Percentiles rank a stretch among this genome's conserved stretches.
These are phyloP conservation scores for Buceros bicornis DNA, from an alignment of 2,797 vertebrate species.

Conservation along the genomic window DNA sequence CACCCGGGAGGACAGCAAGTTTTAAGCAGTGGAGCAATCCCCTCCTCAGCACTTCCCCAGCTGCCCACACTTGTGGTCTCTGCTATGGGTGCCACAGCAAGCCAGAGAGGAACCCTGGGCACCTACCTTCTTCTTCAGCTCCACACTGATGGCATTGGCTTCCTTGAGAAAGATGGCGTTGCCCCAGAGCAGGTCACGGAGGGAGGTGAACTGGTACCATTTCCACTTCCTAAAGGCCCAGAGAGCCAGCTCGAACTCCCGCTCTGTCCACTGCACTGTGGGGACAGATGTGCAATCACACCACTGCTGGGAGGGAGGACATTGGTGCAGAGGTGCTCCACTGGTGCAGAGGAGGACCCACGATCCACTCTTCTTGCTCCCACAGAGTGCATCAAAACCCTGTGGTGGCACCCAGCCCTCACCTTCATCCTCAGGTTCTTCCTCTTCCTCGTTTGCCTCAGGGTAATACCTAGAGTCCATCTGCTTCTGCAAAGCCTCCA, in stretches of 20 bases:
- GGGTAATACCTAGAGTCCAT: constrained; percentile 93
- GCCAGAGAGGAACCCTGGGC: background rate
- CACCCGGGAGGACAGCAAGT: background rate
- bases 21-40: accelerated
- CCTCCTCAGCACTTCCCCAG: background rate
- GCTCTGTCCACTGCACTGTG: constrained; percentile 93
- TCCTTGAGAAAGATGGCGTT: constrained; percentile 98
- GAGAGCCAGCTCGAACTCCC: constrained; percentile 90
- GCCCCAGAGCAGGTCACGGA: constrained; percentile 95
- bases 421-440: constrained; percentile 96
- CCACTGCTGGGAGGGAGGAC: accelerated
- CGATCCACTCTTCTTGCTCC: background rate
- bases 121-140: constrained; percentile 96
- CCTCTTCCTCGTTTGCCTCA: constrained; percentile 90
- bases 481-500: constrained; percentile 96
- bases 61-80: background rate
- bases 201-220: constrained; percentile 97
- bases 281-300: background rate
- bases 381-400: background rate
- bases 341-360: background rate
- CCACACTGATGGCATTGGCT: constrained; percentile 97
- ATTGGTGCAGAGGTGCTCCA: accelerated
- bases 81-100: accelerated
- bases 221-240: constrained; percentile 97
- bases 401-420: background rate